Base-by-base conservation (phyloP, 1,140 invertebrate genomes). In the Cylas formicarius region DNA sequence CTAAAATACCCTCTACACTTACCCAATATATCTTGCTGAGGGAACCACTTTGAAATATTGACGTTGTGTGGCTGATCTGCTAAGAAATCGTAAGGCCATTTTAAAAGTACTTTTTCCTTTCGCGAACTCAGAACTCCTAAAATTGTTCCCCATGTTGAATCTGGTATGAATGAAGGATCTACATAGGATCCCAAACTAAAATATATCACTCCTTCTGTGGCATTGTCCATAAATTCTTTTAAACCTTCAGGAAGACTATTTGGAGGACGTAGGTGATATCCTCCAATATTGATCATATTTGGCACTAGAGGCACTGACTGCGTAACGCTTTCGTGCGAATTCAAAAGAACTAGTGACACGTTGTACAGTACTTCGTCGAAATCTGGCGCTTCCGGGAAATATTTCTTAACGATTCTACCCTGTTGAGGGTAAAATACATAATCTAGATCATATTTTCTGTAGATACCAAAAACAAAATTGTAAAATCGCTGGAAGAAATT, bases 161-260 rank as follows among this genome's bases (percentile, higher is more conserved):
- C 52, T 0, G 68, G 61, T 22, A 75, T n/a, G n/a, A n/a, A n/a
- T n/a, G n/a, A n/a, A n/a, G n/a, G n/a, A n/a, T n/a, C n/a, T n/a
- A n/a, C n/a, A n/a, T n/a, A n/a, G n/a, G 79, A 77, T 0, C 81
- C 81, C 48, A 84, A 70, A 22, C 76, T 79, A 62, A 83, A 82
- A 50, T 79, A 80, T 20, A 84, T 75, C 2, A 79, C 74, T 1
- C 81, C 81, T 24, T 78, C 58, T 14, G 62, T 53, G 0, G 77
- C 71, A 20, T 68, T 65, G 41, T 77, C 72, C 8, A 83, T 53
- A 49, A 80, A 74, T 18, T 65, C 57, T 55, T 78, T 67, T 21
- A 79, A 67, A 57, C 80, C 74, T 10, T 44, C 4, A 23, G 67
- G 49, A 50, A 78, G 55, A 10, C 53, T 28, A 59, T 55, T 60